A percentile compares a stretch with the other conserved stretches of the same genome.
These are phyloP conservation scores for Dichetophora obliterata DNA, from an alignment of 2,888 invertebrate species.

Conservation along the genomic window DNA sequence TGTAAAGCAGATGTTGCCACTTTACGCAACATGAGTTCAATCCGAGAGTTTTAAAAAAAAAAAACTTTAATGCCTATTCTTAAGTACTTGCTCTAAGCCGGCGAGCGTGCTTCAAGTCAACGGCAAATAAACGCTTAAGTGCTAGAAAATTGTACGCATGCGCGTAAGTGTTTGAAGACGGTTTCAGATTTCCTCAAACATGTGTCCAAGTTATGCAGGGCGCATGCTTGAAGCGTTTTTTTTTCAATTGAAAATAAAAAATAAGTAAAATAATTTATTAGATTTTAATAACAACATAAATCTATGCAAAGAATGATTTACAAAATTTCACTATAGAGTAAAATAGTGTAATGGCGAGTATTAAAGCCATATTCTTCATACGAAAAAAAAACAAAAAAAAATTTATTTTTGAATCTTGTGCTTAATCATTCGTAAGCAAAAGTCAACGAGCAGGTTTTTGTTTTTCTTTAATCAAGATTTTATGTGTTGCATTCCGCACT, in stretches of 20 bases:
- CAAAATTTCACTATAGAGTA: no score
- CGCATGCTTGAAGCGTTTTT: neutral
- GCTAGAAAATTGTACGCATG: neutral
- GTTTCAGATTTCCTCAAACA: slow-evolving; percentile 10
- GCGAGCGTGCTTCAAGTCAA: neutral
- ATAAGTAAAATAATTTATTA: neutral
- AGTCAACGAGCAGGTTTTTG: no score
- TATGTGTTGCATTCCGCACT: no score
- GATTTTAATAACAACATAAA: no score
- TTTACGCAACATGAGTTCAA: neutral
- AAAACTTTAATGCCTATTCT: neutral
- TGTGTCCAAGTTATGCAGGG: neutral
- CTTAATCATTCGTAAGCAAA: no score
- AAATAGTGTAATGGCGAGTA: no score
- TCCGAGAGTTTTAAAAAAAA: neutral
- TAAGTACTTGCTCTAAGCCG: neutral
- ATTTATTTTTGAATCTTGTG: no score
- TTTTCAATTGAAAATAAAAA: neutral
- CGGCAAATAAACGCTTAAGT: neutral
- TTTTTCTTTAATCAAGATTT: no score
- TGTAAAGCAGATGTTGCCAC: slow-evolving; percentile 30
- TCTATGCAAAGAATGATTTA: no score
- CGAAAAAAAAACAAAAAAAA: no score
- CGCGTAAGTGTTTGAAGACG: neutral
- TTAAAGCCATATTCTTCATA: no score